Conservation (phyloP, 2,113 vertebrate genomes). For the Silurus glanis region DNA sequence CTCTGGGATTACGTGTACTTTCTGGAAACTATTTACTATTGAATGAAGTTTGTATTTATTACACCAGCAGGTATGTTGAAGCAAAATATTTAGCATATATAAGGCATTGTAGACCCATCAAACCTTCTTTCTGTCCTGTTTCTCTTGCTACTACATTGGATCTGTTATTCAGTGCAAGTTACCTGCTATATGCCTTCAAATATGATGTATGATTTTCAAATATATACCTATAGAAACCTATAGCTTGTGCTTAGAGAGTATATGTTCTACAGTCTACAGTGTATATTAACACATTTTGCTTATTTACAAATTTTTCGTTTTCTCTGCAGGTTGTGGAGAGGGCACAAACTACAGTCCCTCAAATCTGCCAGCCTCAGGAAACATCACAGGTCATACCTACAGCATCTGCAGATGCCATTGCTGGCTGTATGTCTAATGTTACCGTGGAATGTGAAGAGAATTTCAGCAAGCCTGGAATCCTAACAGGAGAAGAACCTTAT, state of each 20-base stretch:
- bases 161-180: neutral
- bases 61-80: neutral
- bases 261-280: neutral
- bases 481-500: conserved; percentile 39
- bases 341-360: neutral
- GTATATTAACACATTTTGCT: neutral
- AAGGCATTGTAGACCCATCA: neutral
- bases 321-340: conserved; percentile 24
- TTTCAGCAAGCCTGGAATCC: conserved; percentile 64
- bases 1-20: neutral
- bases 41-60: neutral
- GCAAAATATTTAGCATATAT: neutral
- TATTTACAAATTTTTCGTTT: neutral
- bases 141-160: neutral
- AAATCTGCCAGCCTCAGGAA: neutral
- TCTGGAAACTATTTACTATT: neutral
- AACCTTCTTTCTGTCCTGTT: neutral
- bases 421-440: neutral
- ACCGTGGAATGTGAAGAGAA: conserved; percentile 18
- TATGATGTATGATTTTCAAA: neutral
- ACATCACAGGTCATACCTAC: conserved; percentile 16
- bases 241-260: neutral
- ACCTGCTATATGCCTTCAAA: neutral
- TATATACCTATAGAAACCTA: neutral
- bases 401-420: neutral